phyloP scores from a whole-genome alignment of 2,888 invertebrate genomes.

The Drosophila neotestacea region DNA sequence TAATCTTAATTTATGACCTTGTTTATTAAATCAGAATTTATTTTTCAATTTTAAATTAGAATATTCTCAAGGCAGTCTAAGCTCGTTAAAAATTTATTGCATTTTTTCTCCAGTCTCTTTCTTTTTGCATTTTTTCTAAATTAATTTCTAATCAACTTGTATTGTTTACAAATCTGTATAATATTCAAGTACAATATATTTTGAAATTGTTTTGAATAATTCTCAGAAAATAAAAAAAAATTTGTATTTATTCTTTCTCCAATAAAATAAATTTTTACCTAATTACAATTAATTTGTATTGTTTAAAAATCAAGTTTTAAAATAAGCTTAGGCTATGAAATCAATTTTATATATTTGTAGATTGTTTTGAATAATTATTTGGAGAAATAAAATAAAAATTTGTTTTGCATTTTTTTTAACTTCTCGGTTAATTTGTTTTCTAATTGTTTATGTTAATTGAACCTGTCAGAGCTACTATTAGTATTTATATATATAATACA shows the following conservation, averaged over 20 bases:
- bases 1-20: conserved; percentile 2
- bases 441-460: not conserved
- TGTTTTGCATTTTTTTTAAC: not conserved
- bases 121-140: not conserved
- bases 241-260: no score
- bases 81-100: not conserved
- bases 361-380: not conserved
- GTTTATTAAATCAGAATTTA: not conserved
- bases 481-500: not conserved
- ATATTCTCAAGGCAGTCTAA: not conserved
- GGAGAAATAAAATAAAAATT: no score
- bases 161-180: conserved; percentile 1
- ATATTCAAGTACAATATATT: not conserved
- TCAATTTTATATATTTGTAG: not conserved
- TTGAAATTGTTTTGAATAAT: not conserved
- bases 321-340: not conserved
- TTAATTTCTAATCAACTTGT: conserved; percentile 3
- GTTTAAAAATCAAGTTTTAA: not conserved
- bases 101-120: no score
- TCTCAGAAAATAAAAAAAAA: not conserved
- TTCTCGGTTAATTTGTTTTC: not conserved
- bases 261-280: not conserved
- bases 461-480: conserved; percentile 1
- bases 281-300: not conserved
- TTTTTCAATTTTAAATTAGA: not conserved